A percentile compares a stretch with the other conserved stretches of the same genome.
Evolutionary conservation across 2,113 vertebrate genomes (phyloP).

Genomic region (Leucosticte australis): DNA sequence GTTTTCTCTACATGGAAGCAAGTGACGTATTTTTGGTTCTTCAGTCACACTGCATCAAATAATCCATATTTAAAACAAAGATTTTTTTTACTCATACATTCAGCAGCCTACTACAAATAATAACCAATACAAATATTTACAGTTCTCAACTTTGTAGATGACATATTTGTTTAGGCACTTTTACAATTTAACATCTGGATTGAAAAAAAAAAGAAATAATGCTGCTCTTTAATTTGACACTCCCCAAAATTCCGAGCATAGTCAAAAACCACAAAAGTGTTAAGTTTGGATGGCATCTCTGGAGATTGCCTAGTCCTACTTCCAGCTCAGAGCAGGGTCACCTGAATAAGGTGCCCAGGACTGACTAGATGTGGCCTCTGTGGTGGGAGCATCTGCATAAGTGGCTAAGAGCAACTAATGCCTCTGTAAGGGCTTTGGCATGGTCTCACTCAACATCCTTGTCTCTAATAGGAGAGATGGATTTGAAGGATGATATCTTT

Average conservation of each 20-base stretch:
- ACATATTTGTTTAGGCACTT: background rate
- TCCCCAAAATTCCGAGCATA: background rate
- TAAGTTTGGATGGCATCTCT: background rate
- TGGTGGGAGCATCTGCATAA: background rate
- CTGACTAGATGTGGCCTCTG: background rate
- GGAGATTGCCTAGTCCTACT: background rate
- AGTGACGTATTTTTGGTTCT: background rate
- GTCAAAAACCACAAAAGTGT: background rate
- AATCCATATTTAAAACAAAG: background rate
- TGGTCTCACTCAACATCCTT: background rate
- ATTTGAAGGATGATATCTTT: background rate
- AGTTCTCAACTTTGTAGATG: background rate
- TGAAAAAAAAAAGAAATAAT: background rate
- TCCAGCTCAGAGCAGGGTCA: background rate
- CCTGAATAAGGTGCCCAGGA: background rate
- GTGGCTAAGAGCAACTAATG: background rate
- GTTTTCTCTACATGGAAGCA: background rate
- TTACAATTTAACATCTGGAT: background rate
- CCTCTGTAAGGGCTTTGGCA: background rate
- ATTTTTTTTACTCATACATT: background rate
- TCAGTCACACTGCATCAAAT: background rate
- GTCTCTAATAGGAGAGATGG: background rate
- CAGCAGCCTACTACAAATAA: background rate
- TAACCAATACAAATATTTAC: background rate
- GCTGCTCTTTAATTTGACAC: background rate